Percentiles rank a stretch among this genome's conserved stretches.
Evolutionary conservation across 35 echinoderm and acorn worm genomes (phyloP).

Genomic region (Lytechinus variegatus): DNA sequence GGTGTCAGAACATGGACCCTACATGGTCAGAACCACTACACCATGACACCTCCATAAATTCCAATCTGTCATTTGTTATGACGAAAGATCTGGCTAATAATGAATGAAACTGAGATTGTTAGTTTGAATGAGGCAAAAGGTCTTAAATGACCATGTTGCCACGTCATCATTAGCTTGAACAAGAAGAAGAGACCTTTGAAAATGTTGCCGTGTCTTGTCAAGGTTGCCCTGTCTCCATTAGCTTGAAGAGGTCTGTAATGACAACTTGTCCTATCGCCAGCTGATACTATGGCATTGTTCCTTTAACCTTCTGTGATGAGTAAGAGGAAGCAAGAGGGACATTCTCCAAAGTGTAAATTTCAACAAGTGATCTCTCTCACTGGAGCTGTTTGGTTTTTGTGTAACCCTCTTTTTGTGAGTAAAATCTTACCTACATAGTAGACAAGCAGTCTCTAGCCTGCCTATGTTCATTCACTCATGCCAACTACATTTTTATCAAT

Average conservation of each 20-base stretch:
- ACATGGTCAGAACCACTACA: no score
- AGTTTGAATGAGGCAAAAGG: background rate
- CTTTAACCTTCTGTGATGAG: background rate
- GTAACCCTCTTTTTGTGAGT: background rate
- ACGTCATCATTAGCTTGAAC: no score
- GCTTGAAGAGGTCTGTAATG: background rate
- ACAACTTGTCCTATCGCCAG: background rate
- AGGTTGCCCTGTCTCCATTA: no score
- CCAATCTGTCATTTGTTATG: background rate
- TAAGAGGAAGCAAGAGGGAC: background rate
- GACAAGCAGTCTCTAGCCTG: no score
- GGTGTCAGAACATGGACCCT: no score
- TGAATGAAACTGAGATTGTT: background rate
- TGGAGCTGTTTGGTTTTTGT: background rate
- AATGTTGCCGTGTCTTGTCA: no score
- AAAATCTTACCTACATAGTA: no score
- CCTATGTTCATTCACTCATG: no score
- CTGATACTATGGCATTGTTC: background rate
- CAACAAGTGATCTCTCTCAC: background rate
- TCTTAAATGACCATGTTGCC: no score
- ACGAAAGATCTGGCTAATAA: background rate
- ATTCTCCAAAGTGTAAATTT: constrained; percentile 4
- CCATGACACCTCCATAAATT: no score
- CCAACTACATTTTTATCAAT: no score
- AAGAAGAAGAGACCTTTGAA: no score